A percentile compares a stretch with the other conserved stretches of the same genome.
Evolutionary conservation across 2,888 invertebrate genomes (phyloP).

Genomic region (Conchocele bisecta): DNA sequence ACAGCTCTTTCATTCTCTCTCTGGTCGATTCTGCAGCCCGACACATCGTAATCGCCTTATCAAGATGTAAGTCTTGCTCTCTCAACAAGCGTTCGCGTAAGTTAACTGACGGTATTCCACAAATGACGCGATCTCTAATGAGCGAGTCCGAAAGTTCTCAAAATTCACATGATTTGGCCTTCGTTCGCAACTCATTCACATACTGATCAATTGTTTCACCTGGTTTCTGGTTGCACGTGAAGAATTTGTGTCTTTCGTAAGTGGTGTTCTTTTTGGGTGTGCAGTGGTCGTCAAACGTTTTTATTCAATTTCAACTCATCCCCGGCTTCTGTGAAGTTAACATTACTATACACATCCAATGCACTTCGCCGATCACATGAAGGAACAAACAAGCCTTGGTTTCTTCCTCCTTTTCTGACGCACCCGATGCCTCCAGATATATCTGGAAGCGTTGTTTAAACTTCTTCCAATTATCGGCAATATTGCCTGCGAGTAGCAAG

Average conservation of each 20-base stretch:
- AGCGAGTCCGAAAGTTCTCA: neutral
- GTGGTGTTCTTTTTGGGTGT: neutral
- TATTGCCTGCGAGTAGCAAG: neutral
- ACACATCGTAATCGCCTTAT: neutral
- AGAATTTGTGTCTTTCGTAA: constrained; percentile 5
- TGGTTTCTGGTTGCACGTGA: neutral
- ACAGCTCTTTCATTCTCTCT: constrained; percentile 9
- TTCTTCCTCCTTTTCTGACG: neutral
- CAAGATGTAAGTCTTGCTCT: constrained; percentile 1
- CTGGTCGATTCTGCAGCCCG: constrained; percentile 5
- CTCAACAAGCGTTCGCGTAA: constrained; percentile 1
- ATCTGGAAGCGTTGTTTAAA: neutral
- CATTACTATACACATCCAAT: constrained; percentile 1
- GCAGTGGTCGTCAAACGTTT: neutral
- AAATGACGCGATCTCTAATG: neutral
- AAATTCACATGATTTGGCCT: neutral
- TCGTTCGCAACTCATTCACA: neutral
- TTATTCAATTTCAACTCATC: constrained; percentile 1
- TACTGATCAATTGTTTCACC: constrained; percentile 1
- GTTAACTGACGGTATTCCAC: neutral
- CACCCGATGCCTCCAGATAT: neutral
- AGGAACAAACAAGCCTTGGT: neutral
- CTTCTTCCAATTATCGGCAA: neutral
- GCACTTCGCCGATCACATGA: constrained; percentile 5
- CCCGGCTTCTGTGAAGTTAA: neutral